Conservation (phyloP, 2,113 vertebrate genomes). For the Prochilodus magdalenae region DNA sequence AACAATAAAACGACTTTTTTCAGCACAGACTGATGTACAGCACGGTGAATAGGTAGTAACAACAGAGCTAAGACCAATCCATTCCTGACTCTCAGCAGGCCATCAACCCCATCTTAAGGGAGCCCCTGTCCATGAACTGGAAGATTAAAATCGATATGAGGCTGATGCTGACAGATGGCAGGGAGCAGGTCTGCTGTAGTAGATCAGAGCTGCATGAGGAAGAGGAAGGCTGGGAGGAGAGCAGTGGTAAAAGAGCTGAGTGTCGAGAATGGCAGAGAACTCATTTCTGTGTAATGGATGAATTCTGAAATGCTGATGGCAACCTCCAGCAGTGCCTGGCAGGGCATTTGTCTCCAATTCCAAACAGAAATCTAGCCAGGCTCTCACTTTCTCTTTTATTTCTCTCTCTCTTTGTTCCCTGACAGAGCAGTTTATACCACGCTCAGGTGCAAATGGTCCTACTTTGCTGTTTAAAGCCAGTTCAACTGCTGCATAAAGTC, state of each 20-base stretch:
- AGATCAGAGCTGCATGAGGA: conserved; percentile 15
- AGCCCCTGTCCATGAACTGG: conserved; percentile 15
- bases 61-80: conserved; percentile 13
- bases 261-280: conserved; percentile 32
- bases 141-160: conserved; percentile 41
- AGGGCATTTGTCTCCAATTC: conserved; percentile 48
- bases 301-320: conserved; percentile 48
- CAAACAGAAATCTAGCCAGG: conserved; percentile 36
- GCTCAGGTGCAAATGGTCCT: conserved; percentile 1
- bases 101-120: conserved; percentile 13
- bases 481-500: background rate
- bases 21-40: background rate
- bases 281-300: conserved; percentile 47
- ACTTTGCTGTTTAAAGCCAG: background rate
- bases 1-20: background rate
- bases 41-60: background rate
- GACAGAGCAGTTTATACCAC: conserved; percentile 24
- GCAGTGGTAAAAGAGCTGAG: conserved; percentile 20
- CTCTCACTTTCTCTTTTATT: background rate
- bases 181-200: conserved; percentile 14
- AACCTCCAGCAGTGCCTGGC: conserved; percentile 46
- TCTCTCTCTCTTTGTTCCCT: conserved; percentile 16
- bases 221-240: background rate
- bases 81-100: conserved; percentile 9
- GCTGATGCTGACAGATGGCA: conserved; percentile 36